Conservation (phyloP, 2,113 vertebrate species). For the Otis tarda region DNA sequence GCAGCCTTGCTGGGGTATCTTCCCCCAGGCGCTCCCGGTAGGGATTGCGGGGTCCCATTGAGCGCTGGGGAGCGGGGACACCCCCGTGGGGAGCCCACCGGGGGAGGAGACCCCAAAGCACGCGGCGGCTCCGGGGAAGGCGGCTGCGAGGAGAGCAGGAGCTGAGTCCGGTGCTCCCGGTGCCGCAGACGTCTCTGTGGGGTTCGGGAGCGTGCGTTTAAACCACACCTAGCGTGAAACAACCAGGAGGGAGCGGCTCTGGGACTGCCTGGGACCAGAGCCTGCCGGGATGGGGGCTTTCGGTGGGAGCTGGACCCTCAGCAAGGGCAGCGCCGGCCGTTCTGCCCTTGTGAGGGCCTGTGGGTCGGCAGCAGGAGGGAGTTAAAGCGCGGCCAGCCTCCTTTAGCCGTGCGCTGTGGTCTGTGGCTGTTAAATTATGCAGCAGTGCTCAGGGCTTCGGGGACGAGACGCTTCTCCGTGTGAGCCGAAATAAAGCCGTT, state of each 20-base stretch:
- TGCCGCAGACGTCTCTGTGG: background rate
- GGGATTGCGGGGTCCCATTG: accelerated
- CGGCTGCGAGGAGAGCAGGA: background rate
- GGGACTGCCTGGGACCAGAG: background rate
- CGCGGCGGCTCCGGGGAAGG: accelerated
- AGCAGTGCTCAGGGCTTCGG: background rate
- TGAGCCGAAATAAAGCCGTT: background rate
- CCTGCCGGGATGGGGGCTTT: background rate
- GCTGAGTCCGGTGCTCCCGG: background rate
- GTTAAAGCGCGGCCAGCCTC: background rate
- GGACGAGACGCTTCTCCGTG: background rate
- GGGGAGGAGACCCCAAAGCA: background rate
- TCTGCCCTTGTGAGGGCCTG: background rate
- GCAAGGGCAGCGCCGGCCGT: background rate
- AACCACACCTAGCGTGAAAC: background rate
- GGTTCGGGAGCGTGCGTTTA: accelerated
- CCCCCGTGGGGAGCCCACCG: accelerated
- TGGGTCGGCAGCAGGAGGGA: background rate
- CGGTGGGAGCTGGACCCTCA: background rate
- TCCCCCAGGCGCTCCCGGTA: background rate
- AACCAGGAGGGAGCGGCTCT: background rate
- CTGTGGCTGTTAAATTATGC: slow-evolving; percentile 22
- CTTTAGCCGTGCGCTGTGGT: background rate
- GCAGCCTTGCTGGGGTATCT: background rate
- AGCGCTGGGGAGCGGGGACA: accelerated